phyloP scores from a whole-genome alignment of 2,797 vertebrate species.

The Etheostoma nigrum region DNA sequence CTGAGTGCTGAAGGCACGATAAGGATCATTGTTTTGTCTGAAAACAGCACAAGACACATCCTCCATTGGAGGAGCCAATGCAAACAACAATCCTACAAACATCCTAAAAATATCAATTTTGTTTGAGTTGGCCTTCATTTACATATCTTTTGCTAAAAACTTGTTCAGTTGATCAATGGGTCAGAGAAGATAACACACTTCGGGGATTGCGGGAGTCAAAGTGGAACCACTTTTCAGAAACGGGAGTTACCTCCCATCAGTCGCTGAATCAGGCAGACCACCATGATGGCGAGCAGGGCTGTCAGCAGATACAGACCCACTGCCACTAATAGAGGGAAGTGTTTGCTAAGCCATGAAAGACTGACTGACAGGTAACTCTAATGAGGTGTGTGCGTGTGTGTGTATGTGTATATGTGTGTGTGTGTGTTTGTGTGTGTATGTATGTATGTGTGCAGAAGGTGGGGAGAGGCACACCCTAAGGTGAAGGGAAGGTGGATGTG shows the following conservation, averaged over 20 bases:
- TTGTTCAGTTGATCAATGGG: not conserved
- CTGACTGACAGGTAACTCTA: conserved; percentile 75
- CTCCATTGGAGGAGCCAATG: not conserved
- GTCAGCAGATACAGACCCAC: conserved; percentile 51
- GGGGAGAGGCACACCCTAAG: conserved; percentile 59
- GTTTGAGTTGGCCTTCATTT: not conserved
- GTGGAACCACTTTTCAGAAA: not conserved
- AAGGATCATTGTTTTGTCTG: conserved; percentile 47
- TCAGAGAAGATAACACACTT: not conserved
- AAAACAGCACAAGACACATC: conserved; percentile 13
- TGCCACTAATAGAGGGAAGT: conserved; percentile 63
- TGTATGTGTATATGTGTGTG: too few relatives aligned
- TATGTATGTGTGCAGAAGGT: conserved; percentile 22
- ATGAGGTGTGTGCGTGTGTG: conserved; percentile 50
- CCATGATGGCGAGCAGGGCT: conserved; percentile 55
- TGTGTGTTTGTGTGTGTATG: not conserved
- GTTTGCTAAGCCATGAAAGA: conserved; percentile 75
- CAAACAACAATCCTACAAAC: not conserved
- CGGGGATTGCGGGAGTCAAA: not conserved
- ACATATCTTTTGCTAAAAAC: too few relatives aligned
- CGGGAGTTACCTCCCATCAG: not conserved
- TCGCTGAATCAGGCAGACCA: conserved; percentile 15
- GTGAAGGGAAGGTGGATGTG: conserved; percentile 10
- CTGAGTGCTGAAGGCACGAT: conserved; percentile 20
- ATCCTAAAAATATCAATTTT: not conserved